Conservation (phyloP, 2,797 vertebrate genomes). For the Myotis myotis region DNA sequence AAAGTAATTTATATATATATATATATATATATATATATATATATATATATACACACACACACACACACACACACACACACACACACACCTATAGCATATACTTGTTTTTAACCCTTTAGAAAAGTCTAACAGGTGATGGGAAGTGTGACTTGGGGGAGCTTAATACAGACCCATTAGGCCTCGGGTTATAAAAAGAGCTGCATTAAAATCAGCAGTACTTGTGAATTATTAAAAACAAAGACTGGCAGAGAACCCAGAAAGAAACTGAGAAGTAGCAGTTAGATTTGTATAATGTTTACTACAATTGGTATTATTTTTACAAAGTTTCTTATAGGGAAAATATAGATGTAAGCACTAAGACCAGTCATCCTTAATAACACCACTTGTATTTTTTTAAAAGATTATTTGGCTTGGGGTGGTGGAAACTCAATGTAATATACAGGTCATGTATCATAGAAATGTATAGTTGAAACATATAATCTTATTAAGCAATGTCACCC, state of each 20-base stretch:
- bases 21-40: not conserved
- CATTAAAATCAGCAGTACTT: not conserved
- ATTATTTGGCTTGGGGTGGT: not conserved
- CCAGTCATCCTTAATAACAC: not conserved
- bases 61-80: too few species aligned
- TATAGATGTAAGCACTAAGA: not conserved
- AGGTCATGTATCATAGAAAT: not conserved
- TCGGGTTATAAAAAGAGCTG: not conserved
- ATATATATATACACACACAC: not conserved
- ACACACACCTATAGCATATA: not conserved
- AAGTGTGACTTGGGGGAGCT: not conserved
- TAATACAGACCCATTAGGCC: not conserved
- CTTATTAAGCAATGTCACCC: not conserved
- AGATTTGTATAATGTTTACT: not conserved
- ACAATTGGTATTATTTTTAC: not conserved
- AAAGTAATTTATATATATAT: not conserved
- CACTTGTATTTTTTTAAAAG: not conserved
- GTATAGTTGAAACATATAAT: not conserved
- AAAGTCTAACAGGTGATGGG: not conserved
- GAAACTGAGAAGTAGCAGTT: not conserved
- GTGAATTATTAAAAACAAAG: not conserved
- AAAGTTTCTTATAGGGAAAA: not conserved
- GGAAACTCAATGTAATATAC: not conserved
- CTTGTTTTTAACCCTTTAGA: not conserved
- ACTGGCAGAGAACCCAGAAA: not conserved